Evolutionary conservation across 1,140 invertebrate genomes (phyloP), one percentile per base, ranked within the genome.

Genomic region (Neodiprion fabricii): DNA sequence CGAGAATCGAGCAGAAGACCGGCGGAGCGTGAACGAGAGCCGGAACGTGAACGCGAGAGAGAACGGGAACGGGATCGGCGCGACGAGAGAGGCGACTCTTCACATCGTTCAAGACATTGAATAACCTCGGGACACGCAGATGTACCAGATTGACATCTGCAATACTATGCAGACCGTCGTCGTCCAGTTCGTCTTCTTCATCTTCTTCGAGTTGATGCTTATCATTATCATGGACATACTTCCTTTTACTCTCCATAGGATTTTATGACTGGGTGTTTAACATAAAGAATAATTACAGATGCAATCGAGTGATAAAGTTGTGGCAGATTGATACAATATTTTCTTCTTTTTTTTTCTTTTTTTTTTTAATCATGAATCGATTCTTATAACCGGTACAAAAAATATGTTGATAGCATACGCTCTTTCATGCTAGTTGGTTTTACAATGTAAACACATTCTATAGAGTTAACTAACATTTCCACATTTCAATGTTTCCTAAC

Each of bases 91-190:
- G 89, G 82, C 68, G 90, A 90, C 79, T 90, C 90, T n/a, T 89
- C 91, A 12, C 93, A 95, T 87, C 91, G 94, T 75, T 93, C 93
- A 70, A 88, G 93, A 79, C 93, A 95, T 87, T 94, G 89, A 85
- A 14, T 69, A 7, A 21, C 23, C 67, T 23, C 4, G n/a, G n/a
- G 11, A 61, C 53, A 61, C 53, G 0, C n/a, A 9, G 9, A 14
- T 14, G 0, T 3, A 61, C 9, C 53, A 17, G 53, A 61, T 14
- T 61, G 9, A 61, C 53, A 61, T 61, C 53, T 2, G n/a, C 53
- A 40, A 40, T 5, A 40, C 28, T 40, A 40, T 5, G 28, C 5
- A 40, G 28, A 5, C 28, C 28, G 2, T 40, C 53, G 53, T 61
- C 53, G 9, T 61, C 53, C n/a, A 14, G n/a, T 61, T 61, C 9